These are phyloP conservation scores for Aurelia sp. DNA, from an alignment of 30 jellyfish, hydroid and myxozoan genomes.

Conservation along the genomic window DNA sequence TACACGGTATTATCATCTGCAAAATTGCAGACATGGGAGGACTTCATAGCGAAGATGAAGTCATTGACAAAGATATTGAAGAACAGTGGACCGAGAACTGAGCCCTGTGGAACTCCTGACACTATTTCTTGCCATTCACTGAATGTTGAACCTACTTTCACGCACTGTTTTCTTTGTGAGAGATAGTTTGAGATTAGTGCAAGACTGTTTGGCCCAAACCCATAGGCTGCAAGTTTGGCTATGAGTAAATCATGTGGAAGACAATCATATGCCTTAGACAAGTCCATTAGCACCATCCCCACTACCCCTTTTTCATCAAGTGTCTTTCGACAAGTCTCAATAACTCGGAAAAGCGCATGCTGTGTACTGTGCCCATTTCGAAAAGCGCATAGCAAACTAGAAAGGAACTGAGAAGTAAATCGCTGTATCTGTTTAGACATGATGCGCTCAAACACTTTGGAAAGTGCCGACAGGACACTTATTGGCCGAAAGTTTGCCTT, in stretches of 20 bases:
- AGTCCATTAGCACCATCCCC: slow-evolving; percentile 62
- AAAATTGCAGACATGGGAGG: slow-evolving; percentile 41
- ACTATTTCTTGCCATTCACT: slow-evolving; percentile 47
- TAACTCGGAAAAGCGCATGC: slow-evolving; percentile 33
- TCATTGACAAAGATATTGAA: slow-evolving; percentile 60
- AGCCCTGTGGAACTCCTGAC: slow-evolving; percentile 71
- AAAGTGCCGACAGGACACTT: slow-evolving; percentile 52
- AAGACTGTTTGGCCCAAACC: slow-evolving; percentile 19
- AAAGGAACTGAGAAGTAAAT: slow-evolving; percentile 16
- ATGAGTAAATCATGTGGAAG: slow-evolving; percentile 3
- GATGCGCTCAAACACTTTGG: slow-evolving; percentile 31
- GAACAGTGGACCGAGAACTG: slow-evolving; percentile 38
- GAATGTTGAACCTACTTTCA: slow-evolving; percentile 12
- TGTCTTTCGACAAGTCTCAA: slow-evolving; percentile 4
- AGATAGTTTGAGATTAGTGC: slow-evolving; percentile 34
- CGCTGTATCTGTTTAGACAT: slow-evolving; percentile 30
- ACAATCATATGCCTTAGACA: slow-evolving; percentile 35
- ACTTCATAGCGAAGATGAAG: slow-evolving; percentile 24
- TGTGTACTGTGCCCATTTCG: slow-evolving; percentile 32
- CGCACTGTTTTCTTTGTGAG: slow-evolving; percentile 58
- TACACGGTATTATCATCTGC: slow-evolving; percentile 46
- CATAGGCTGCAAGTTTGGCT: slow-evolving; percentile 55
- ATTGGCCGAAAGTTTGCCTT: slow-evolving; percentile 33
- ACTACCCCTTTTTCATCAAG: slow-evolving; percentile 13
- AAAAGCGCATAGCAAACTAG: slow-evolving; percentile 8